phyloP scores from a whole-genome alignment of 2,888 invertebrate genomes.

The Geophilus truncorum region DNA sequence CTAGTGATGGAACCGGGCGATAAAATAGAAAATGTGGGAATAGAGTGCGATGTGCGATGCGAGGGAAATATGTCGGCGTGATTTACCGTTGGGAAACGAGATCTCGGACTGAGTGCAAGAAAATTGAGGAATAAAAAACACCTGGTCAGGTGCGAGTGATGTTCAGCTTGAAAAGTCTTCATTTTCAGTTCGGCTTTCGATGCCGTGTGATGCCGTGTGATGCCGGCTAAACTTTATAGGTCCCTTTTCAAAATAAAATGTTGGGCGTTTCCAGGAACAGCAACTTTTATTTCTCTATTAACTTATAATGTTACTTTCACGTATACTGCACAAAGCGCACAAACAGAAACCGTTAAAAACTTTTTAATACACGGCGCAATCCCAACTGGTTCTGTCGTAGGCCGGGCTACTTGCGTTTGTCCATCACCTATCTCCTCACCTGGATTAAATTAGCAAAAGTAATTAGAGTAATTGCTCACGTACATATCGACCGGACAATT shows the following conservation, averaged over 20 bases:
- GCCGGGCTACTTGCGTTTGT: background rate
- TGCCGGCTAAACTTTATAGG: background rate
- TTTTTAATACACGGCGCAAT: too few species aligned
- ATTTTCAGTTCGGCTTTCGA: background rate
- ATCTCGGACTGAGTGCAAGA: background rate
- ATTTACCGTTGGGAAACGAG: background rate
- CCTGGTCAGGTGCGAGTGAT: background rate
- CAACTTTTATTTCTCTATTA: background rate
- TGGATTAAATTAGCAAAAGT: constrained; percentile 1
- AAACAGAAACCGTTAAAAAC: background rate
- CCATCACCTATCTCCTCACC: background rate
- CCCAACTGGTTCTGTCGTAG: too few species aligned
- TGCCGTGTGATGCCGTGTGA: background rate
- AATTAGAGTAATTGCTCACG: constrained; percentile 16
- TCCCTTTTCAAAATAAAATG: background rate
- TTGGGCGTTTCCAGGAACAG: background rate
- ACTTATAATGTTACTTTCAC: background rate
- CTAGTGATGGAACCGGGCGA: constrained; percentile 11
- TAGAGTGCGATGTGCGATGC: too few species aligned
- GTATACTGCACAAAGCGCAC: background rate
- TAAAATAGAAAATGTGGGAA: constrained; percentile 6
- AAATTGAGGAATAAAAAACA: background rate
- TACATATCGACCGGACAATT: constrained; percentile 2
- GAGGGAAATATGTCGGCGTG: background rate
- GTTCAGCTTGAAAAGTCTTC: background rate